Percentiles rank a stretch among this genome's conserved stretches.
phyloP scores from a whole-genome alignment of 1,140 invertebrate species.

The Calephelis virginiensis region DNA sequence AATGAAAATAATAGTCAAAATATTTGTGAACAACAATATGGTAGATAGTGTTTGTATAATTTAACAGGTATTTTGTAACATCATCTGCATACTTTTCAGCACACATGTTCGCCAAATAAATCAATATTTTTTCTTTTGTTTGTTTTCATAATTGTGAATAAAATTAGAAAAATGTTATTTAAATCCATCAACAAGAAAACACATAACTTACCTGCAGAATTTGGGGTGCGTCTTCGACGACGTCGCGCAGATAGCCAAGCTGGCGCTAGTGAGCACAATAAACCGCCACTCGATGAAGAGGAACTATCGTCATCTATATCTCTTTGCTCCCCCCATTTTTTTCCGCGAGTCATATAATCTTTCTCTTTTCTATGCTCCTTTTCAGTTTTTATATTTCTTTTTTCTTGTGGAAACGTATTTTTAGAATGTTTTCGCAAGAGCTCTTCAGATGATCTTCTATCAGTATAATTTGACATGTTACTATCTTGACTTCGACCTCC shows the following conservation, averaged over 20 bases:
- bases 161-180: no score
- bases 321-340: constrained; percentile 14
- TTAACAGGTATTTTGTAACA: no score
- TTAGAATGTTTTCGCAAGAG: neutral
- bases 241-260: constrained; percentile 50
- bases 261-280: constrained; percentile 62
- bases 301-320: constrained; percentile 49
- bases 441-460: neutral
- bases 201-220: constrained; percentile 29
- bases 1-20: no score
- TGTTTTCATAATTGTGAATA: no score
- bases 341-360: neutral
- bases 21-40: no score
- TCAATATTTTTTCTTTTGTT: no score
- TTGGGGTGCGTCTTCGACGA: constrained; percentile 35
- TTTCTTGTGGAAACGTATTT: neutral
- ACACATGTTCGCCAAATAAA: no score
- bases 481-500: constrained; percentile 27
- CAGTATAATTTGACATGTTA: neutral
- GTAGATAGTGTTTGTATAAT: no score
- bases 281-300: constrained; percentile 53
- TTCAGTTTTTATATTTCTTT: constrained; percentile 5
- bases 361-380: constrained; percentile 22
- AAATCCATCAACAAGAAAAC: no score
- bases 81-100: no score